These are phyloP conservation scores for Trichonephila clavata DNA, from an alignment of 1,140 invertebrate species.

Conservation along the genomic window DNA sequence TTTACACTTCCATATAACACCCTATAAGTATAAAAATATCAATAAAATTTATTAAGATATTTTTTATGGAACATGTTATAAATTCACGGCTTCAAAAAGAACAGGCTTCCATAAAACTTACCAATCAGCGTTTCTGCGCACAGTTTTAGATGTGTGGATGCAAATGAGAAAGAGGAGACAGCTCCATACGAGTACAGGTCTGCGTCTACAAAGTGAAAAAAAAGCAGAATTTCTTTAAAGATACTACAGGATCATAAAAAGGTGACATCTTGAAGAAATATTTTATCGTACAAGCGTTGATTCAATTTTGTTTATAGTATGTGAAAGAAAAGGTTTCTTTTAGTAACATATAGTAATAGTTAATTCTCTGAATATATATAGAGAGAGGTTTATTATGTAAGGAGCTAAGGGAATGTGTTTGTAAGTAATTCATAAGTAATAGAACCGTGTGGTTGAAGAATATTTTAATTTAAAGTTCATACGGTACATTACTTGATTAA, in stretches of 20 bases:
- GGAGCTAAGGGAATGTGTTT: too few species aligned
- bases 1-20: too few species aligned
- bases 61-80: neutral
- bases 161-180: constrained; percentile 86
- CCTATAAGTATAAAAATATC: too few species aligned
- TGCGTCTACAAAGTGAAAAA: constrained; percentile 77
- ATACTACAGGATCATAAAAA: neutral
- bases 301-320: too few species aligned
- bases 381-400: too few species aligned
- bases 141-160: constrained; percentile 90
- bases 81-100: neutral
- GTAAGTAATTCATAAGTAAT: too few species aligned
- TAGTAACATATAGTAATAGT: neutral
- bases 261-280: neutral
- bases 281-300: too few species aligned
- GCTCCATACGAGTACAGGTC: constrained; percentile 85
- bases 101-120: constrained; percentile 75
- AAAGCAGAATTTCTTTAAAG: neutral
- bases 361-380: too few species aligned
- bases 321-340: neutral
- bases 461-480: too few species aligned
- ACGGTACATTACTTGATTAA: too few species aligned
- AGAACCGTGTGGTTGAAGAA: too few species aligned
- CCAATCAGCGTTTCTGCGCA: constrained; percentile 94
- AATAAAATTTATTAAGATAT: too few species aligned